Evolutionary conservation across 92 coral and sea anemone genomes (phyloP).

Genomic region (Isaurus tuberculatus): DNA sequence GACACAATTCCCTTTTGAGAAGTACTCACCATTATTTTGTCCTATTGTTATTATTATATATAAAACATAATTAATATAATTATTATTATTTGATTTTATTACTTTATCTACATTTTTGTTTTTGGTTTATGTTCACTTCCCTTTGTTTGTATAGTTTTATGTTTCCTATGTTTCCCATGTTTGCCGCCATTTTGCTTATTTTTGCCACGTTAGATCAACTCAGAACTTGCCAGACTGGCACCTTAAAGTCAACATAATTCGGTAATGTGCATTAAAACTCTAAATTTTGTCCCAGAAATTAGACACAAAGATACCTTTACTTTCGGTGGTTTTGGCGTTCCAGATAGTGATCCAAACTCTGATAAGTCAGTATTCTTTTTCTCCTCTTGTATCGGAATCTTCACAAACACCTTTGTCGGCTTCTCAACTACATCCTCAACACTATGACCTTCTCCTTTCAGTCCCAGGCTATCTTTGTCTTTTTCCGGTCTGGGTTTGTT

Average conservation of each 20-base stretch:
- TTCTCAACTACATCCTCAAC: slow-evolving; percentile 48
- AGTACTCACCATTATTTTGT: too few species aligned
- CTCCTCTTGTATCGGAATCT: slow-evolving; percentile 50
- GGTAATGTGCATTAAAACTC: neutral
- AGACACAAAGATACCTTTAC: slow-evolving; percentile 62
- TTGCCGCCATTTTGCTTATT: too few species aligned
- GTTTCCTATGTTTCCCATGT: too few species aligned
- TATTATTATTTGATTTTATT: too few species aligned
- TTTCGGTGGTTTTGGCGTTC: slow-evolving; percentile 58
- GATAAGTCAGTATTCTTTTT: slow-evolving; percentile 76
- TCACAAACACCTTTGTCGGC: slow-evolving; percentile 51
- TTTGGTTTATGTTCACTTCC: too few species aligned
- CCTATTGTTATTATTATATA: too few species aligned
- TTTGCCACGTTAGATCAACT: too few species aligned
- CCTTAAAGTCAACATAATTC: neutral
- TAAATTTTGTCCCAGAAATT: neutral
- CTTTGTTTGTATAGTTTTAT: too few species aligned
- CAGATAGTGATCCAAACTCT: slow-evolving; percentile 73
- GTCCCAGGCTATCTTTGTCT: slow-evolving; percentile 65
- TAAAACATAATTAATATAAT: too few species aligned
- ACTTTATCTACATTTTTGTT: too few species aligned
- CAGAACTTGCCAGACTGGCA: too few species aligned
- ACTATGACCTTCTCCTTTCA: slow-evolving; percentile 82
- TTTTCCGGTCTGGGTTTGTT: slow-evolving; percentile 59
- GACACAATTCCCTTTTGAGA: too few species aligned